Evolutionary conservation across 2,888 invertebrate genomes (phyloP).

Genomic region (Orthosia gracilis): DNA sequence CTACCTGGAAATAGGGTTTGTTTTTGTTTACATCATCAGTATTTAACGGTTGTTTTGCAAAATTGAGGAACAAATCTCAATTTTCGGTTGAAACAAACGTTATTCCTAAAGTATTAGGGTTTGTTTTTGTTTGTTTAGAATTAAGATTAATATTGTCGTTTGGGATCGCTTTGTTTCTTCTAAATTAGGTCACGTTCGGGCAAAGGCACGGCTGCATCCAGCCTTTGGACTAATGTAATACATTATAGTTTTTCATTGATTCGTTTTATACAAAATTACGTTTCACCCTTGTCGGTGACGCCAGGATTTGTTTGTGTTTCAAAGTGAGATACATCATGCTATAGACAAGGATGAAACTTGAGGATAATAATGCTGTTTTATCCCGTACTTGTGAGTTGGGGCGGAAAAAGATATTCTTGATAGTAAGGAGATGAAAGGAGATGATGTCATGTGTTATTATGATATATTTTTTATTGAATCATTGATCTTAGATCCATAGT

Average conservation of each 20-base stretch:
- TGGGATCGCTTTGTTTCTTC: constrained; percentile 83
- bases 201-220: constrained; percentile 77
- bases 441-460: no score
- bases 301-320: constrained; percentile 39
- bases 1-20: constrained; percentile 65
- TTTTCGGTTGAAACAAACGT: constrained; percentile 67
- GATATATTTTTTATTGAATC: not conserved
- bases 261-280: constrained; percentile 65
- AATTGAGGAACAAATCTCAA: constrained; percentile 71
- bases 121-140: constrained; percentile 68
- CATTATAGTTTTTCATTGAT: constrained; percentile 75
- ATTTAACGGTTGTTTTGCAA: constrained; percentile 67
- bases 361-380: constrained; percentile 1
- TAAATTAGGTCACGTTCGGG: constrained; percentile 86
- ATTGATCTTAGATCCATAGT: not conserved
- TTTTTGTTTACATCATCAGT: constrained; percentile 65
- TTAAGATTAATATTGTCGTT: constrained; percentile 67
- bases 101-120: constrained; percentile 68
- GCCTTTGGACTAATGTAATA: constrained; percentile 77
- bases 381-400: not conserved
- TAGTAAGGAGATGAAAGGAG: not conserved
- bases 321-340: constrained; percentile 27
- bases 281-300: constrained; percentile 51
- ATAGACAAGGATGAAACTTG: constrained; percentile 2
- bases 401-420: not conserved